phyloP scores from a whole-genome alignment of 2,888 invertebrate species.

The Epirrita christyi region DNA sequence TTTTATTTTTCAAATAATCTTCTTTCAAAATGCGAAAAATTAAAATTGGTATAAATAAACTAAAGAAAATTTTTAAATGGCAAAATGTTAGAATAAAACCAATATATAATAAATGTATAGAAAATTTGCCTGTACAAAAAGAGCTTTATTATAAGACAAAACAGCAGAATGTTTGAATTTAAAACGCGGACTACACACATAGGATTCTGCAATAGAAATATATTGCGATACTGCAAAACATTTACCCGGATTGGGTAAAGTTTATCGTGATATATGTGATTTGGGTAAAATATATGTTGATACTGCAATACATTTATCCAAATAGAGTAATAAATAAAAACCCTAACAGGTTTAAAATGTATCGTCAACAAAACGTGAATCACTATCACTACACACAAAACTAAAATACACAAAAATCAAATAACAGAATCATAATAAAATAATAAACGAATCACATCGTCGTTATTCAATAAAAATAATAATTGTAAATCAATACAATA shows the following conservation, averaged over 20 bases:
- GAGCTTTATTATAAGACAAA: neutral
- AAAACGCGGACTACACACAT: neutral
- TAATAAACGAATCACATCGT: constrained; percentile 35
- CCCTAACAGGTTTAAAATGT: neutral
- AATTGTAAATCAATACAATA: constrained; percentile 61
- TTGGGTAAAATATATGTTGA: neutral
- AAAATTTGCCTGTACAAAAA: no score
- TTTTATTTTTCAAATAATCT: no score
- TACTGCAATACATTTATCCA: constrained; percentile 1
- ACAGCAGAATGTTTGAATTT: neutral
- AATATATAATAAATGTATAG: no score
- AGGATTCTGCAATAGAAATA: neutral
- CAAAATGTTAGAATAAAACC: no score
- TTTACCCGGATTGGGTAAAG: neutral
- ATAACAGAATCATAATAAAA: constrained; percentile 45
- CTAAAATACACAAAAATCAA: constrained; percentile 51
- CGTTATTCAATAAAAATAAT: constrained; percentile 48
- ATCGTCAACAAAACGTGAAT: constrained; percentile 28
- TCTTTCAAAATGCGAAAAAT: no score
- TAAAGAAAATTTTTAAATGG: no score
- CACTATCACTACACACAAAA: constrained; percentile 36
- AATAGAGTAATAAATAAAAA: neutral
- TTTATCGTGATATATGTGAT: neutral
- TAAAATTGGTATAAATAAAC: no score
- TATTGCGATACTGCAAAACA: neutral